Percentiles rank a stretch among this genome's conserved stretches.
Conservation (phyloP, 1,140 invertebrate genomes). For the Chelonus insularis region DNA sequence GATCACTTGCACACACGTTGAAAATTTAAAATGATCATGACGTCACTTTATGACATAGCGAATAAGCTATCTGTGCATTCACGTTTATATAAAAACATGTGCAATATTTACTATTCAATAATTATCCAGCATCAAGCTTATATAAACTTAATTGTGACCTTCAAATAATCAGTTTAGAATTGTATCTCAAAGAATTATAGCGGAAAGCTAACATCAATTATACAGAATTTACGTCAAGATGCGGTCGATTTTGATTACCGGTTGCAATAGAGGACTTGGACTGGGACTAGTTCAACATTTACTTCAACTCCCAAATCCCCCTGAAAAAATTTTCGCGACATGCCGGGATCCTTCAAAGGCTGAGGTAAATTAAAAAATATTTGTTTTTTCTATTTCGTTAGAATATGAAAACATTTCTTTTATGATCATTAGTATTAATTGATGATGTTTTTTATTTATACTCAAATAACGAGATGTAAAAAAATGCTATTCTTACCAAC, state of each 20-base stretch:
- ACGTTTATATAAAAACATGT: too few relatives aligned
- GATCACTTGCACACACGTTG: constrained; percentile 22
- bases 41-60: too few relatives aligned
- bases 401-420: too few relatives aligned
- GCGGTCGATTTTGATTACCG: constrained; percentile 83
- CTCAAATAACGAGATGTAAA: too few relatives aligned
- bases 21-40: not conserved
- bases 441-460: too few relatives aligned
- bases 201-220: not conserved
- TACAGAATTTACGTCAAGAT: constrained; percentile 50
- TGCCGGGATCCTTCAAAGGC: constrained; percentile 71
- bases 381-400: too few relatives aligned
- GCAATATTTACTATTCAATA: too few relatives aligned
- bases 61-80: not conserved
- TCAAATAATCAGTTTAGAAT: too few relatives aligned
- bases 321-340: constrained; percentile 72
- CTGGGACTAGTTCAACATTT: constrained; percentile 79
- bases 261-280: constrained; percentile 85
- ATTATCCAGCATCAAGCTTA: too few relatives aligned
- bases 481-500: constrained; percentile 53
- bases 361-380: constrained; percentile 57
- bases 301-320: constrained; percentile 55
- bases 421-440: too few relatives aligned
- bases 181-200: not conserved
- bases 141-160: too few relatives aligned